Evolutionary conservation across 2,797 vertebrate genomes (phyloP).

Genomic region (Coregonus sp.): DNA sequence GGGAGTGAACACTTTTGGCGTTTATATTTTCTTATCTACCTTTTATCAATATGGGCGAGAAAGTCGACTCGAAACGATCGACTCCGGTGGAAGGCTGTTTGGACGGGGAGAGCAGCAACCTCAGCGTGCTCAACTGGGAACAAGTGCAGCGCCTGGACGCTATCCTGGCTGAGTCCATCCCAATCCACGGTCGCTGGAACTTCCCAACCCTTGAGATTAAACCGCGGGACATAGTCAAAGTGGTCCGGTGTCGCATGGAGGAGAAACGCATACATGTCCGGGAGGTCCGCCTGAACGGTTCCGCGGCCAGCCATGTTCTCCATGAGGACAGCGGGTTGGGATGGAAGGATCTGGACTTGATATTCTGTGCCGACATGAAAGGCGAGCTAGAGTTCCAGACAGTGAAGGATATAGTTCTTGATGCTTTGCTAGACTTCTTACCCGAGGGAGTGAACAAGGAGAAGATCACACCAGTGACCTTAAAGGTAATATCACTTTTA

Average conservation of each 20-base stretch:
- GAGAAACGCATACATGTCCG: conserved; percentile 88
- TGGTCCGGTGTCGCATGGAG: conserved; percentile 90
- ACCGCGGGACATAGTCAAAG: conserved; percentile 93
- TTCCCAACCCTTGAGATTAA: conserved; percentile 96
- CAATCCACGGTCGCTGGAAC: conserved; percentile 96
- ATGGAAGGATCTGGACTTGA: conserved; percentile 97
- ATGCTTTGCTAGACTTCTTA: conserved; percentile 95
- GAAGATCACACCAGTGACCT: conserved; percentile 92
- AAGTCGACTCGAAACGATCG: conserved; percentile 48
- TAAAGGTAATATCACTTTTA: conserved; percentile 83
- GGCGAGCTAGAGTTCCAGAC: conserved; percentile 93
- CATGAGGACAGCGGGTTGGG: conserved; percentile 97
- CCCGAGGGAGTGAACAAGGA: conserved; percentile 97
- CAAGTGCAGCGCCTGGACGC: conserved; percentile 95
- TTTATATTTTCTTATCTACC: conserved; percentile 41
- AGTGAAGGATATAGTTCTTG: conserved; percentile 94
- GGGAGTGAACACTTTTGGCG: conserved; percentile 24
- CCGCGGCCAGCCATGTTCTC: conserved; percentile 94
- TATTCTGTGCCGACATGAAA: conserved; percentile 94
- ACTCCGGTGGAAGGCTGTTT: conserved; percentile 48
- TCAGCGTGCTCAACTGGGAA: conserved; percentile 95
- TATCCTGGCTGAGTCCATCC: conserved; percentile 92
- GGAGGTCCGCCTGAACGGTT: conserved; percentile 94
- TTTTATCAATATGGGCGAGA: conserved; percentile 80
- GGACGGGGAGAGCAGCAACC: conserved; percentile 74